These are phyloP conservation scores for Gymnocephalus cernua DNA, from an alignment of 2,113 vertebrate species.

Conservation along the genomic window DNA sequence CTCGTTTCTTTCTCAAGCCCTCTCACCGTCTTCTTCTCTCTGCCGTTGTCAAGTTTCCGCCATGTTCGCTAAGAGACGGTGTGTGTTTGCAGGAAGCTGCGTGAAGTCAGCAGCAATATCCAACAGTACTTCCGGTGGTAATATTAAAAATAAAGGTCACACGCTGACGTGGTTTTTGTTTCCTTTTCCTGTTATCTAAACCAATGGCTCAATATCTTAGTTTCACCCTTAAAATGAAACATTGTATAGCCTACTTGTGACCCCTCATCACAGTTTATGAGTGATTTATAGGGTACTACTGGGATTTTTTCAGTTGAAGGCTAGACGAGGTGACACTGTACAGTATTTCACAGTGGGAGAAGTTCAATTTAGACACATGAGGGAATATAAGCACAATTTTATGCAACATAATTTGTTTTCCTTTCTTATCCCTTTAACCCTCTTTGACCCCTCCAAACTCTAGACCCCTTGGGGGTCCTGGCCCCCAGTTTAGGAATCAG, in stretches of 20 bases:
- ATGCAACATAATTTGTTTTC: not conserved
- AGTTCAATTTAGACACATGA: not conserved
- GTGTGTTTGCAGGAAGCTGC: conserved; percentile 89
- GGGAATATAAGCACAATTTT: not conserved
- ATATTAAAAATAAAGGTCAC: conserved; percentile 49
- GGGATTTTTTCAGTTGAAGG: not conserved
- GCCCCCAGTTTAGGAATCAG: too few species aligned
- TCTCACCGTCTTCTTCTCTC: conserved; percentile 91
- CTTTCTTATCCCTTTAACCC: not conserved
- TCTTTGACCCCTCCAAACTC: not conserved
- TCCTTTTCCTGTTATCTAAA: not conserved
- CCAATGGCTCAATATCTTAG: not conserved
- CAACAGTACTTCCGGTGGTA: not conserved
- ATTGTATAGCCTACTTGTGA: not conserved
- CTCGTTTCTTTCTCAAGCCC: conserved; percentile 83
- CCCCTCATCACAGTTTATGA: not conserved
- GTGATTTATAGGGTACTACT: too few species aligned
- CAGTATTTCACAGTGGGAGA: not conserved
- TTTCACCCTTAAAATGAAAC: not conserved
- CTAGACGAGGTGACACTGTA: not conserved
- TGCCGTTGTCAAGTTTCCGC: conserved; percentile 96
- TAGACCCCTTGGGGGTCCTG: too few species aligned
- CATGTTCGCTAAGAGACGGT: conserved; percentile 96
- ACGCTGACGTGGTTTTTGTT: not conserved
- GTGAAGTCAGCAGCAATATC: conserved; percentile 12